These are phyloP conservation scores for Dreissena rostriformis DNA, from an alignment of 1,140 invertebrate genomes.

Conservation along the genomic window DNA sequence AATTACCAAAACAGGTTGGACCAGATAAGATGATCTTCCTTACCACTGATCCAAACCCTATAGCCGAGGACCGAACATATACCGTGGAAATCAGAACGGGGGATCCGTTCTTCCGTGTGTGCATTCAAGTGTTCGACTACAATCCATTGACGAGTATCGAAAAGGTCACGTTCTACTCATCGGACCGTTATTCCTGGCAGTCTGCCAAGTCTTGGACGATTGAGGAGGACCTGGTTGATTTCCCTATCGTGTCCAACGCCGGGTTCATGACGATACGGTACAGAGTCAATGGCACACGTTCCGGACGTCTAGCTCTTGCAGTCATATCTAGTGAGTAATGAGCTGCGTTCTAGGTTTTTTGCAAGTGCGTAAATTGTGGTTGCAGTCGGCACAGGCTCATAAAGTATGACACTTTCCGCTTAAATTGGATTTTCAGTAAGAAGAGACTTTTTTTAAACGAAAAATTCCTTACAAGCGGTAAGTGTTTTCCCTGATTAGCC, in stretches of 20 bases:
- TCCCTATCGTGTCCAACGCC: constrained; percentile 73
- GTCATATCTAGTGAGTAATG: constrained; percentile 74
- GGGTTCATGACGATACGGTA: constrained; percentile 71
- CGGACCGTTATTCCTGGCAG: constrained; percentile 28
- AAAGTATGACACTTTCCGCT: too few species aligned
- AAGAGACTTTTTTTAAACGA: too few species aligned
- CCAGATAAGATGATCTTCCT: constrained; percentile 68
- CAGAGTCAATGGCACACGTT: constrained; percentile 67
- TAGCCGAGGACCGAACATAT: constrained; percentile 60
- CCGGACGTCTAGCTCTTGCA: constrained; percentile 78
- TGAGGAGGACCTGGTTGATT: constrained; percentile 79
- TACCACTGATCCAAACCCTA: constrained; percentile 52
- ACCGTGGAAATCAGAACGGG: constrained; percentile 58
- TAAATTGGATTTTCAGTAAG: too few species aligned
- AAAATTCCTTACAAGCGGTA: too few species aligned
- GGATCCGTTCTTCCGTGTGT: constrained; percentile 54
- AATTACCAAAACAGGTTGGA: too few species aligned
- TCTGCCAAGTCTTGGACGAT: constrained; percentile 70
- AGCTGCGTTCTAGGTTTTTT: too few species aligned
- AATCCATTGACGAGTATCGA: constrained; percentile 75
- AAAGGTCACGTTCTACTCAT: constrained; percentile 76
- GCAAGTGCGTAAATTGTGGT: too few species aligned
- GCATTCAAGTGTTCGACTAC: constrained; percentile 77
- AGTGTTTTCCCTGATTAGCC: too few species aligned
- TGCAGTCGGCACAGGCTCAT: too few species aligned